Evolutionary conservation across 2,888 invertebrate species (phyloP).

Genomic region (Vannuccia rotundouncinata): DNA sequence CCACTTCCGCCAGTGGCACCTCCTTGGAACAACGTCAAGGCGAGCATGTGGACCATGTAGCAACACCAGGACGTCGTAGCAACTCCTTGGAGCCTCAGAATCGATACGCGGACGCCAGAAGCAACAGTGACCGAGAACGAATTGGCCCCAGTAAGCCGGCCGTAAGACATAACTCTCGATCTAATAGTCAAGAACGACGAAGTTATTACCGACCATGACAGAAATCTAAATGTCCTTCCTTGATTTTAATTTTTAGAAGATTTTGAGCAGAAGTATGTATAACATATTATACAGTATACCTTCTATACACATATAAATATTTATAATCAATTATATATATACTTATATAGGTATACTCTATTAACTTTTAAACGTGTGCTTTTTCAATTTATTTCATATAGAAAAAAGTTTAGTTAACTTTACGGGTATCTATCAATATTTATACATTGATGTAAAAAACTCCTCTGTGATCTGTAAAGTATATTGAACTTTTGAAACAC

Average conservation of each 20-base stretch:
- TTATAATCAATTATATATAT: too few relatives aligned
- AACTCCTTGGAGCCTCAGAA: background rate
- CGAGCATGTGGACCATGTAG: background rate
- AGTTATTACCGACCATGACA: background rate
- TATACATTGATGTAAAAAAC: too few relatives aligned
- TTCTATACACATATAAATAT: too few relatives aligned
- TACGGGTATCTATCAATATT: too few relatives aligned
- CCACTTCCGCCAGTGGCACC: background rate
- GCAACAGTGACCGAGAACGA: background rate
- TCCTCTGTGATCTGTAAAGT: background rate
- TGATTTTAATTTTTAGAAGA: background rate
- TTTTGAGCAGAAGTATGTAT: too few relatives aligned
- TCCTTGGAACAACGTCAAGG: too few relatives aligned
- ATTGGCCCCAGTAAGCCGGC: background rate
- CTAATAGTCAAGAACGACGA: background rate
- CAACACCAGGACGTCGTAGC: background rate
- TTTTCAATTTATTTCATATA: too few relatives aligned
- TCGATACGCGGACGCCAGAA: background rate
- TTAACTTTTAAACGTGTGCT: too few relatives aligned
- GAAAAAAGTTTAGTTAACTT: too few relatives aligned
- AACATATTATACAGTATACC: too few relatives aligned
- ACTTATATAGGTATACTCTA: too few relatives aligned
- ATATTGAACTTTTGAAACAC: background rate
- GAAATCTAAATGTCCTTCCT: background rate
- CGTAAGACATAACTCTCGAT: background rate